Evolutionary conservation across 1,140 invertebrate species (phyloP), one percentile per base, ranked within the genome.

Genomic region (Trissolcus basalis): DNA sequence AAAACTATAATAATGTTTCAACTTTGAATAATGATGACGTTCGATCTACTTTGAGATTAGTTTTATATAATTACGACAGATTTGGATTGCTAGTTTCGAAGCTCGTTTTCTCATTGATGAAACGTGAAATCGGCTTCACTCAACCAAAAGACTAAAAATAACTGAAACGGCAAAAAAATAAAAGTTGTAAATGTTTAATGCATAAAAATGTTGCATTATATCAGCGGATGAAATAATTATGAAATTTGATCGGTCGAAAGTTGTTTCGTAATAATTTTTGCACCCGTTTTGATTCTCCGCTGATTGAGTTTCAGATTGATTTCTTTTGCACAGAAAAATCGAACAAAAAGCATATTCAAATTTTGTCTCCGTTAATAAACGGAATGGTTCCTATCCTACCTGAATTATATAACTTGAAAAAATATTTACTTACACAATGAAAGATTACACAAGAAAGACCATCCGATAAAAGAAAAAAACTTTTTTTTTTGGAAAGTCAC

Each of bases 31-130:
- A 27, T 27, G 19, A 27, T 27, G n/a, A n/a, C n/a, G 19, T 6
- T 27, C 27, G 11, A 41, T 58, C 61, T 43, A 14, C 13, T 27
- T 27, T 27, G 19, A 27, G 19, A 27, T 27, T 27, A 27, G 6
- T 27, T 27, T 27, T 63, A 68, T 16, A 56, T 75, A 75, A 69
- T 75, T 63, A 63, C 58, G 58, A 63, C 58, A 41, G 59, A 75
- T 75, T 58, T 59, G 44, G 59, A 69, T 69, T 45, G 32, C n/a
- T 69, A 64, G 54, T 75, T 68, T 58, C 19, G 63, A 74, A 64
- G 33, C 33, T n/a, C n/a, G n/a, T n/a, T n/a, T 27, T 27, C n/a
- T n/a, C n/a, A n/a, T 27, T 27, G 19, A 27, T 27, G 19, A 64
- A 55, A 64, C 10, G 53, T 45, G 71, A 74, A 68, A 75, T 69